phyloP scores from a whole-genome alignment of 2,888 invertebrate species.

The Pseudoips prasinana region DNA sequence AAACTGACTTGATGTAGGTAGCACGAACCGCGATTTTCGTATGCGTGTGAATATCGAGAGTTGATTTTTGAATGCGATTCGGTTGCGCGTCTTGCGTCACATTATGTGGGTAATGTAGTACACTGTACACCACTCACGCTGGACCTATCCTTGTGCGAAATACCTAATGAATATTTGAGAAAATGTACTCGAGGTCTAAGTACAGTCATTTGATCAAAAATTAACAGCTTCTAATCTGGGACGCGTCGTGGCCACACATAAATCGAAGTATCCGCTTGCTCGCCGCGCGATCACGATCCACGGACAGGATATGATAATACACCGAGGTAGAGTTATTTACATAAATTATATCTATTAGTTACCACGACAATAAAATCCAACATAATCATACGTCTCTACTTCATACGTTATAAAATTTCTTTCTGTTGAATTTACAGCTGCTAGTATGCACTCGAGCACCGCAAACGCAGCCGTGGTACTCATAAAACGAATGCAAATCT shows the following conservation, averaged over 20 bases:
- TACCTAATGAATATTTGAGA: slow-evolving; percentile 8
- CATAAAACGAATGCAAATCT: slow-evolving; percentile 10
- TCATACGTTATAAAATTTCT: slow-evolving; percentile 8
- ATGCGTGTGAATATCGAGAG: slow-evolving; percentile 44
- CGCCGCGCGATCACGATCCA: slow-evolving; percentile 41
- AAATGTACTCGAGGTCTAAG: slow-evolving; percentile 5
- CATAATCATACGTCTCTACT: slow-evolving; percentile 15
- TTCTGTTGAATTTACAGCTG: slow-evolving; percentile 3
- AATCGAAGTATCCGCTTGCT: slow-evolving; percentile 38
- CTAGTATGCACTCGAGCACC: neutral
- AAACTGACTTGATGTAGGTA: slow-evolving; percentile 48
- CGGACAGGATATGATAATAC: slow-evolving; percentile 36
- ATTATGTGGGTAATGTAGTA: slow-evolving; percentile 33
- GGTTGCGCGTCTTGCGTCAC: slow-evolving; percentile 39
- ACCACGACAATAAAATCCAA: slow-evolving; percentile 18
- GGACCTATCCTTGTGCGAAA: slow-evolving; percentile 13
- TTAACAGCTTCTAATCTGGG: slow-evolving; percentile 23
- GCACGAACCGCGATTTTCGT: slow-evolving; percentile 36
- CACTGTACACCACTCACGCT: slow-evolving; percentile 7
- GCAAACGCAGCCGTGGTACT: slow-evolving; percentile 5
- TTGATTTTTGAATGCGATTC: slow-evolving; percentile 42
- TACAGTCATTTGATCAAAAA: slow-evolving; percentile 13
- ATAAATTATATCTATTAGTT: neutral
- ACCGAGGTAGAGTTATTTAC: slow-evolving; percentile 5
- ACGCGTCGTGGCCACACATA: slow-evolving; percentile 34